phyloP scores from a whole-genome alignment of 2,797 vertebrate genomes.

The Rhyacichthys aspro region DNA sequence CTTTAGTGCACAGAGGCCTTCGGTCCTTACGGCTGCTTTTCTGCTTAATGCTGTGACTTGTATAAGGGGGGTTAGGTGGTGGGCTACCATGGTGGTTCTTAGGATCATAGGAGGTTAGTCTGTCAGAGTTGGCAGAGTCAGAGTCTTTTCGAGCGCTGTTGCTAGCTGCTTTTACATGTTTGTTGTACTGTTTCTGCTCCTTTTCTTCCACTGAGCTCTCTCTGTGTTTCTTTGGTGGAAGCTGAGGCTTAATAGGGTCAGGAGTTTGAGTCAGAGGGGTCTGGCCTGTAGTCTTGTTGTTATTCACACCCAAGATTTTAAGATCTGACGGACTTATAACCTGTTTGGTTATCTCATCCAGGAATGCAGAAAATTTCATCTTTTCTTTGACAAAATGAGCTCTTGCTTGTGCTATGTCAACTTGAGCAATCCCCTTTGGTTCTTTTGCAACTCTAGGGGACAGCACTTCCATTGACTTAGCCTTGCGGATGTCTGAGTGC shows the following conservation, averaged over 20 bases:
- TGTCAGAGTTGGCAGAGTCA: constrained; percentile 50
- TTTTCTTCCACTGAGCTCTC: constrained; percentile 41
- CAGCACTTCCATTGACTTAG: constrained; percentile 84
- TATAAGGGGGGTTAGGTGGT: constrained; percentile 27
- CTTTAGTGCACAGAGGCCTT: constrained; percentile 29
- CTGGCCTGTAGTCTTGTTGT: constrained; percentile 37
- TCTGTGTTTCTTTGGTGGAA: constrained; percentile 68
- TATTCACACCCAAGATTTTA: constrained; percentile 72
- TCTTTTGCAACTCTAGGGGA: constrained; percentile 67
- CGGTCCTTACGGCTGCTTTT: constrained; percentile 49
- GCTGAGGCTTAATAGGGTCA: constrained; percentile 64
- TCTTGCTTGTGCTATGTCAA: constrained; percentile 49
- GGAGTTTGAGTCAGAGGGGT: constrained; percentile 16
- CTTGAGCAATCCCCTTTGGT: constrained; percentile 38
- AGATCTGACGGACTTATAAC: constrained; percentile 84
- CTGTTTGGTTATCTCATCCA: constrained; percentile 86
- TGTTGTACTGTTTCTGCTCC: constrained; percentile 42
- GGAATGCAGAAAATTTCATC: constrained; percentile 84
- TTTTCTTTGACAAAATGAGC: constrained; percentile 77
- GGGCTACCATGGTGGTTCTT: constrained; percentile 54
- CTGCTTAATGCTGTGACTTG: constrained; percentile 29
- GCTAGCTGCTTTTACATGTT: constrained; percentile 34
- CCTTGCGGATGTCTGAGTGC: constrained; percentile 75
- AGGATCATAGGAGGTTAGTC: constrained; percentile 42
- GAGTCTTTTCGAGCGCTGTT: constrained; percentile 49